phyloP scores from a whole-genome alignment of 1,140 invertebrate genomes.

The Nylanderia fulva region DNA sequence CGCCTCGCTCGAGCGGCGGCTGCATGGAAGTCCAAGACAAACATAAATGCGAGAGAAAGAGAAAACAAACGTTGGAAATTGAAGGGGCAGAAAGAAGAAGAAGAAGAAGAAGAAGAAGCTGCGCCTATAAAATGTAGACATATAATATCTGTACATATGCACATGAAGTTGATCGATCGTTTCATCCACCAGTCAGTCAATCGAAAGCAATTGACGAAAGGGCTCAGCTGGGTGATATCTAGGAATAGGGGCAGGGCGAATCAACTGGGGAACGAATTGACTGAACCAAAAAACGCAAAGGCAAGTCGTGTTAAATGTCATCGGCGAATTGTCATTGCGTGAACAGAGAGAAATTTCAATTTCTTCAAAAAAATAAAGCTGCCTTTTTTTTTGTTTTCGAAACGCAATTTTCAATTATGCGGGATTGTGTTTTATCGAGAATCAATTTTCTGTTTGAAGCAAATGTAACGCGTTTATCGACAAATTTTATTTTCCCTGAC shows the following conservation, averaged over 20 bases:
- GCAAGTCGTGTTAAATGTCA: conserved; percentile 52
- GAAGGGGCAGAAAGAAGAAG: conserved; percentile 33
- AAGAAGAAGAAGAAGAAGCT: conserved; percentile 70
- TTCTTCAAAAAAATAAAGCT: not conserved
- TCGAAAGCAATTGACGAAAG: conserved; percentile 59
- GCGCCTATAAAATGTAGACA: conserved; percentile 63
- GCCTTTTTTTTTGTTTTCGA: not conserved
- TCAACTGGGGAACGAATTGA: not conserved
- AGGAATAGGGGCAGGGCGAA: conserved; percentile 7
- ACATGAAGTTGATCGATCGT: conserved; percentile 78
- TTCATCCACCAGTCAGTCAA: conserved; percentile 78
- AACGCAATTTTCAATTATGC: not conserved
- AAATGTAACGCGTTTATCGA: not conserved
- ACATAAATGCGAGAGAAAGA: conserved; percentile 66
- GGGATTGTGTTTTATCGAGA: conserved; percentile 7
- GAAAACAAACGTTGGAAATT: conserved; percentile 12
- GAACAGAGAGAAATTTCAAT: conserved; percentile 29
- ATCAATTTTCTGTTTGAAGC: conserved; percentile 8
- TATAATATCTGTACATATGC: conserved; percentile 68
- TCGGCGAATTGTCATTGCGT: conserved; percentile 40
- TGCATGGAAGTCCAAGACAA: conserved; percentile 53
- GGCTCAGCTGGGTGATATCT: conserved; percentile 16
- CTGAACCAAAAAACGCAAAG: conserved; percentile 56
- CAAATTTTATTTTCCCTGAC: not conserved
- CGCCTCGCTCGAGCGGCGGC: conserved; percentile 30